Conservation (phyloP, 2,113 vertebrate genomes). For the Nymphicus hollandicus region DNA sequence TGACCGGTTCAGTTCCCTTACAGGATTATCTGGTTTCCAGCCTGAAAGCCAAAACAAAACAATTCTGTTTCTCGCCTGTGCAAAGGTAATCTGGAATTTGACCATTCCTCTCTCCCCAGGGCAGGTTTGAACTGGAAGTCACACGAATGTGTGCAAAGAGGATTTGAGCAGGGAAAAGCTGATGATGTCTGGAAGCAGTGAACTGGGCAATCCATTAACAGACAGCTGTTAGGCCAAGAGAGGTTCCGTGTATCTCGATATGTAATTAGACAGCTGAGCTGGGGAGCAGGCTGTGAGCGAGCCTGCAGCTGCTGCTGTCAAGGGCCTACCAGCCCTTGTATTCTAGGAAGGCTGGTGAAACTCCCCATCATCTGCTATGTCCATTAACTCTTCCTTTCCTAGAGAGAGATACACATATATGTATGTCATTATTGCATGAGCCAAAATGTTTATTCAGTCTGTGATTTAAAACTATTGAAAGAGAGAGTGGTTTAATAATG, state of each 20-base stretch:
- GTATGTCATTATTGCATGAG: not conserved
- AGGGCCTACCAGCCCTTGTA: not conserved
- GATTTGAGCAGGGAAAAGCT: not conserved
- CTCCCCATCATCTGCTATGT: not conserved
- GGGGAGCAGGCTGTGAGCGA: not conserved
- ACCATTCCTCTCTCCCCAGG: not conserved
- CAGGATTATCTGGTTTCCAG: not conserved
- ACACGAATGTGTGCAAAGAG: not conserved
- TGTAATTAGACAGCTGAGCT: constrained; percentile 50
- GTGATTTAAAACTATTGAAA: not conserved
- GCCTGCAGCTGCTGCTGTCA: constrained; percentile 45
- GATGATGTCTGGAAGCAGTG: constrained; percentile 8
- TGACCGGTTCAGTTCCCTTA: not conserved
- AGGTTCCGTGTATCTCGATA: not conserved
- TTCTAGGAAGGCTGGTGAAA: not conserved
- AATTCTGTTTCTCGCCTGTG: not conserved
- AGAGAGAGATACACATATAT: not conserved
- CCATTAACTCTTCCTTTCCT: constrained; percentile 29
- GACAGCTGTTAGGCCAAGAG: constrained; percentile 54
- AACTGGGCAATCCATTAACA: not conserved
- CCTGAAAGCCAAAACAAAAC: not conserved
- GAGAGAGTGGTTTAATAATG: not conserved
- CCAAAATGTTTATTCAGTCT: not conserved
- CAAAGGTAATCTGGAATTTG: not conserved
- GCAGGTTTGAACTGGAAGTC: not conserved